Conservation (phyloP, 2,797 vertebrate genomes). For the Galaxias olidus region DNA sequence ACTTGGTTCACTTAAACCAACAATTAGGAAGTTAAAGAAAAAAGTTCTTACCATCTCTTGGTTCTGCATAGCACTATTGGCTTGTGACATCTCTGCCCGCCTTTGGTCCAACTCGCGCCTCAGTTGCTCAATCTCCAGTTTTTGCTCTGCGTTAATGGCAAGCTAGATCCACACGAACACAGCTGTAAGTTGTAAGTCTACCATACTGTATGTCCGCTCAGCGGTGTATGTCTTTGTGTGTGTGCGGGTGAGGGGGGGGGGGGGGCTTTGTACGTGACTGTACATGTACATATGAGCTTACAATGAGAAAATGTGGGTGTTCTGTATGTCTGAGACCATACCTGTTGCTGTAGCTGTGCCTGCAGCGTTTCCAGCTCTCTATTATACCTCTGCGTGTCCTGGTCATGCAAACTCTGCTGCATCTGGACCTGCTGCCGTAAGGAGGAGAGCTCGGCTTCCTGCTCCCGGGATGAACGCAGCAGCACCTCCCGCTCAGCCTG, state of each 20-base stretch:
- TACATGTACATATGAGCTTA: too few species aligned
- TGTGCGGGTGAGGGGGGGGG: too few species aligned
- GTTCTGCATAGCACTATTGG: conserved; percentile 67
- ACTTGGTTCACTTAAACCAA: too few species aligned
- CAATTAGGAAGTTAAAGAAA: too few species aligned
- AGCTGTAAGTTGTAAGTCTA: too few species aligned
- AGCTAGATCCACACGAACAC: conserved; percentile 48
- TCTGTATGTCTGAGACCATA: too few species aligned
- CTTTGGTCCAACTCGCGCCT: conserved; percentile 82
- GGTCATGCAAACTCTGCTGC: conserved; percentile 68
- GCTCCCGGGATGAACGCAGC: conserved; percentile 54
- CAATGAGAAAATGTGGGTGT: too few species aligned
- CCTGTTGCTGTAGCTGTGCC: conserved; percentile 76
- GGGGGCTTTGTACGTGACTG: too few species aligned
- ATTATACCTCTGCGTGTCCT: conserved; percentile 67
- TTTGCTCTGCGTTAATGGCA: conserved; percentile 79
- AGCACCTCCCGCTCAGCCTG: conserved; percentile 71
- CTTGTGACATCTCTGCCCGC: conserved; percentile 64
- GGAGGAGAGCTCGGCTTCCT: conserved; percentile 68
- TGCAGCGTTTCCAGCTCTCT: conserved; percentile 61
- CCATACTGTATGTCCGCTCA: too few species aligned
- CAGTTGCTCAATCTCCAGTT: conserved; percentile 80
- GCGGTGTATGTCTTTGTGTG: too few species aligned
- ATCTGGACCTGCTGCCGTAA: conserved; percentile 74
- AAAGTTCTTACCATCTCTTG: conserved; percentile 66